Evolutionary conservation across 2,113 vertebrate species (phyloP).

Genomic region (Equus przewalskii): DNA sequence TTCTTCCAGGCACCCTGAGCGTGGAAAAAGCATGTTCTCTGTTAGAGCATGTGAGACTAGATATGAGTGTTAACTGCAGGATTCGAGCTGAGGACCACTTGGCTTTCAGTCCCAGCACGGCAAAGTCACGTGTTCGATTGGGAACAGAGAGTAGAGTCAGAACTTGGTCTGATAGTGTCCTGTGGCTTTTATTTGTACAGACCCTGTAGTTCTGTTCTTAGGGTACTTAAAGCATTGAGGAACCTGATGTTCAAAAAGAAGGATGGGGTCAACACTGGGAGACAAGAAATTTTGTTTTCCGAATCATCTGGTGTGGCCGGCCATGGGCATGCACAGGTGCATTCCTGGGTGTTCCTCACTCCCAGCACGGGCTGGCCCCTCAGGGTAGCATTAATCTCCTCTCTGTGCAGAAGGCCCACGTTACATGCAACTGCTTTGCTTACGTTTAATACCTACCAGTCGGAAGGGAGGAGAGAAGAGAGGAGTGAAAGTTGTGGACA

Average conservation of each 20-base stretch:
- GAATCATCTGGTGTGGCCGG: neutral
- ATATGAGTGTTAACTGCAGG: slow-evolving; percentile 80
- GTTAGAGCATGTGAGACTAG: slow-evolving; percentile 78
- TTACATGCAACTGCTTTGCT: neutral
- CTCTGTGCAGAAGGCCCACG: neutral
- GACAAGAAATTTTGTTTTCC: neutral
- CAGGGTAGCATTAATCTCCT: neutral
- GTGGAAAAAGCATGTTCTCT: slow-evolving; percentile 82
- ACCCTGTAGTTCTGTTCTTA: slow-evolving; percentile 77
- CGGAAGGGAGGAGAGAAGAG: neutral
- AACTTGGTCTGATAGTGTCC: slow-evolving; percentile 65
- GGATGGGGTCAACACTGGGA: slow-evolving; percentile 78
- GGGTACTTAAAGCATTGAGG: slow-evolving; percentile 86
- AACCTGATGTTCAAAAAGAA: slow-evolving; percentile 80
- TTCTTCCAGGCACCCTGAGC: slow-evolving; percentile 38
- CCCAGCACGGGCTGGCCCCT: neutral
- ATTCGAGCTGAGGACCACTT: slow-evolving; percentile 84
- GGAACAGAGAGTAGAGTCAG: neutral
- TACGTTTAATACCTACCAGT: neutral
- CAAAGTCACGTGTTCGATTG: too few species aligned
- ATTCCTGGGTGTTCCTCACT: neutral
- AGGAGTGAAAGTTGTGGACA: neutral
- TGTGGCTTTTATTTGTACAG: slow-evolving; percentile 81
- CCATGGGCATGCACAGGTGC: neutral
- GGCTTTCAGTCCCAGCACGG: slow-evolving; percentile 81